Base-by-base conservation (phyloP, 1,140 invertebrate species). In the Periplaneta americana region DNA sequence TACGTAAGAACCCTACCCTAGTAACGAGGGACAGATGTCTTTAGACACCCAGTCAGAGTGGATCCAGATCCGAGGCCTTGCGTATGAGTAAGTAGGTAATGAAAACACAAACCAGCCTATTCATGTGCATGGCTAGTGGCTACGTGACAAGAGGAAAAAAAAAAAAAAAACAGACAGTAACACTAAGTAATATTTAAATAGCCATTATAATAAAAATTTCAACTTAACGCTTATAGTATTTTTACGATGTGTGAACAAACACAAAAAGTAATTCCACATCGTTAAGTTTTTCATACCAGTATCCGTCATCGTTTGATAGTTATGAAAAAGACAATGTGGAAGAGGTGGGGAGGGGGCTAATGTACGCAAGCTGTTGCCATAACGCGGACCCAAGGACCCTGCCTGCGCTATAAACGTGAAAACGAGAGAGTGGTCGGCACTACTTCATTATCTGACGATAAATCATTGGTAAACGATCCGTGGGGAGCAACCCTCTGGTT, bases 161-260 rank as follows among this genome's bases (percentile, higher is more conserved):
- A 81, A 82, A 34, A 78, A 32, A 81, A 79, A 84, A 82, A 78
- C 83, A 79, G 75, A n/a, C n/a, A 84, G 18, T 76, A 80, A 84
- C 82, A 80, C n/a, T 57, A 34, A 82, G 33, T 37, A 83, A 84
- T 18, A 57, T 78, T 79, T 81, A 83, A 66, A 37, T 77, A 83
- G 34, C 22, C 83, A 57, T 78, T 82, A 39, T 39, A 81, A 77
- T 82, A 84, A 82, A 83, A 85, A 83, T 66, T 2, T 6, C 22
- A 28, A 66, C n/a, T 66, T 66, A 66, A 66, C 48, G 48, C 48
- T 66, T 66, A 66, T 66, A 66, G 13, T 66, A 66, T 66, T 66
- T 66, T 66, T 66, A 66, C n/a, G 48, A 66, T 66, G 48, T 66
- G 48, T 66, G 48, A 82, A 83, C 77, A 83, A 79, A 85, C 34